Conservation (phyloP, 2,797 vertebrate genomes). For the Peromyscus nudipes region DNA sequence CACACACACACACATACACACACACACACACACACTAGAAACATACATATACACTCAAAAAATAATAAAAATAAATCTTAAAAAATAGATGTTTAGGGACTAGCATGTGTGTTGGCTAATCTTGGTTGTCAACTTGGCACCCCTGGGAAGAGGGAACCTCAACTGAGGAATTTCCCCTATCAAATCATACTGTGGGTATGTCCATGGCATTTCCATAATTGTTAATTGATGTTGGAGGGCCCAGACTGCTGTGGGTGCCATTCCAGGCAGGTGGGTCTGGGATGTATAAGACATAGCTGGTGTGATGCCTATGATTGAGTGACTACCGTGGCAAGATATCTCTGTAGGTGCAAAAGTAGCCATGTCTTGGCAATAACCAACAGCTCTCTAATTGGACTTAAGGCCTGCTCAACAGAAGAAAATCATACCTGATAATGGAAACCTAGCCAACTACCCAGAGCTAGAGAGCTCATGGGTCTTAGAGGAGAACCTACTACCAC, state of each 20-base stretch:
- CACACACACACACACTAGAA: neutral
- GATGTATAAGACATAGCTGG: neutral
- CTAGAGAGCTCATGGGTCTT: neutral
- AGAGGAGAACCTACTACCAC: neutral
- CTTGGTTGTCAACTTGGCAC: neutral
- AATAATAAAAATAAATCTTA: neutral
- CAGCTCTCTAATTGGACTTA: neutral
- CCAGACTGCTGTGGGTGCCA: neutral
- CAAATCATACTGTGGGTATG: neutral
- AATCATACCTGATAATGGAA: too few relatives aligned
- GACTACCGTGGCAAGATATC: neutral
- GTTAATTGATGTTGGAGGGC: neutral
- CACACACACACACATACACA: too few relatives aligned
- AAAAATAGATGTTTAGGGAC: neutral
- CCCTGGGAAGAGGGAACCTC: neutral
- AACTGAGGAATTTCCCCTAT: neutral
- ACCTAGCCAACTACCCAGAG: neutral
- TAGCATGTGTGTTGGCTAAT: neutral
- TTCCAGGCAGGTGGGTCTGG: neutral
- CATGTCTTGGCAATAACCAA: neutral
- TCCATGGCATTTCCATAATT: neutral
- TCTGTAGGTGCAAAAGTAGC: neutral
- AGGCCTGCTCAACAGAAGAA: neutral
- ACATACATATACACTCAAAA: neutral
- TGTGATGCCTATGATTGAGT: neutral